phyloP scores from a whole-genome alignment of 2,888 invertebrate genomes.

The Amphipyra tragopoginis region DNA sequence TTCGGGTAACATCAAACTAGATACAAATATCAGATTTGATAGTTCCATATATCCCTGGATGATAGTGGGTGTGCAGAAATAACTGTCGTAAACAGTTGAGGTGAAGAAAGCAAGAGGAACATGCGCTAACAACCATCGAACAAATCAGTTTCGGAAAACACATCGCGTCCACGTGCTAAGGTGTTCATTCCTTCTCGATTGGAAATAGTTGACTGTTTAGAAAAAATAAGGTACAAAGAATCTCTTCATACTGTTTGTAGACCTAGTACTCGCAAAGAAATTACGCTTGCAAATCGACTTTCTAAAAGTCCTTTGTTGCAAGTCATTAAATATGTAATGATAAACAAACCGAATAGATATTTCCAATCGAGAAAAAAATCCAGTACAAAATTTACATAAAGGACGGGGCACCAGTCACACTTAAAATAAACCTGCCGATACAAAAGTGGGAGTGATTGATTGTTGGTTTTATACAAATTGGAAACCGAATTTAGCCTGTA shows the following conservation, averaged over 20 bases:
- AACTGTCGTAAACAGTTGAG: slow-evolving; percentile 57
- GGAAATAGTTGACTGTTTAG: slow-evolving; percentile 30
- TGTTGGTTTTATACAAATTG: slow-evolving; percentile 52
- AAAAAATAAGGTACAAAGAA: slow-evolving; percentile 4
- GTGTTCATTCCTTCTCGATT: slow-evolving; percentile 44
- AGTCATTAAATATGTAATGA: slow-evolving; percentile 46
- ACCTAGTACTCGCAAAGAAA: slow-evolving; percentile 27
- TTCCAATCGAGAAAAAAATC: slow-evolving; percentile 52
- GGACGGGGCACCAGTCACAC: slow-evolving; percentile 55
- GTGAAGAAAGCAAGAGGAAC: slow-evolving; percentile 83
- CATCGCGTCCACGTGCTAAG: slow-evolving; percentile 61
- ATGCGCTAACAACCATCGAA: slow-evolving; percentile 88
- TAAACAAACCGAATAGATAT: slow-evolving; percentile 48
- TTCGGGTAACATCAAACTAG: slow-evolving; percentile 38
- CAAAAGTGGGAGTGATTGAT: slow-evolving; percentile 48
- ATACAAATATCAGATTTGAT: slow-evolving; percentile 28
- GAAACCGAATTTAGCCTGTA: slow-evolving; percentile 28
- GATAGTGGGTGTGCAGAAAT: slow-evolving; percentile 54
- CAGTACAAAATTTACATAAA: slow-evolving; percentile 57
- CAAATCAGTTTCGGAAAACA: slow-evolving; percentile 53
- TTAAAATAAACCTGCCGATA: slow-evolving; percentile 54
- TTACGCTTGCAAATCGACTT: slow-evolving; percentile 39
- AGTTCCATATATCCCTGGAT: slow-evolving; percentile 40
- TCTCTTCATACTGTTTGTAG: slow-evolving; percentile 17
- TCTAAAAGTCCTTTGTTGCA: slow-evolving; percentile 28